Evolutionary conservation across 2,113 vertebrate genomes (phyloP), one percentile per base, ranked within the genome.

Genomic region (Panurus biarmicus): DNA sequence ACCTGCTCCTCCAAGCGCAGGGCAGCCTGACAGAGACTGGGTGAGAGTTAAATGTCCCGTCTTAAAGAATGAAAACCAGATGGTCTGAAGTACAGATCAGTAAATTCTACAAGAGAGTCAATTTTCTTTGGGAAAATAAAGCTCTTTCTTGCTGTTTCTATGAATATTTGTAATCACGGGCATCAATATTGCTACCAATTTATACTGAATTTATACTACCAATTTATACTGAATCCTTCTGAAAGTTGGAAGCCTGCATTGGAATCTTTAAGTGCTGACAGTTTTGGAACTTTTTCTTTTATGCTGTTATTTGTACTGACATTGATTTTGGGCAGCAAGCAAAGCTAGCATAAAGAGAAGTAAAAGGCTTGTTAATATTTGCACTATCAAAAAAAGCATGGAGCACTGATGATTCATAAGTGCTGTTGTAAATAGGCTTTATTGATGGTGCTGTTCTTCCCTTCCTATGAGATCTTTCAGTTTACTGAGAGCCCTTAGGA

Each of bases 351-450:
- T 70, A 79, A 95, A 91, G 72, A 87, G 65, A 83, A 90, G 45
- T 61, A 71, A 94, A 85, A 90, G 36, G 5, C 40, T 82, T 85
- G 44, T 94, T 97, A 94, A 92, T 95, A 92, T 94, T 90, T 82
- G 61, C 15, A 4, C 35, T 56, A 78, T 75, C 57, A 75, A 87
- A 93, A 85, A 50, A 38, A 92, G 72, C 29, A 35, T 10, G 53
- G 69, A 57, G 64, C 62, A 29, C 51, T 89, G 84, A 72, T 91
- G 92, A 92, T 85, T 95, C 61, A 57, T 75, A 94, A 96, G 36
- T 40, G 64, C 58, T 90, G 50, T 42, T 48, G 74, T 79, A 93
- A 91, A 87, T 36, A 76, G 81, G 13, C 42, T 79, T 70, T 93
- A 92, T 71, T 94, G 95, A 94, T 90, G 36, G 81, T 47, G 73